These are phyloP conservation scores for Cancer borealis DNA, from an alignment of 2,888 invertebrate species.

Conservation along the genomic window DNA sequence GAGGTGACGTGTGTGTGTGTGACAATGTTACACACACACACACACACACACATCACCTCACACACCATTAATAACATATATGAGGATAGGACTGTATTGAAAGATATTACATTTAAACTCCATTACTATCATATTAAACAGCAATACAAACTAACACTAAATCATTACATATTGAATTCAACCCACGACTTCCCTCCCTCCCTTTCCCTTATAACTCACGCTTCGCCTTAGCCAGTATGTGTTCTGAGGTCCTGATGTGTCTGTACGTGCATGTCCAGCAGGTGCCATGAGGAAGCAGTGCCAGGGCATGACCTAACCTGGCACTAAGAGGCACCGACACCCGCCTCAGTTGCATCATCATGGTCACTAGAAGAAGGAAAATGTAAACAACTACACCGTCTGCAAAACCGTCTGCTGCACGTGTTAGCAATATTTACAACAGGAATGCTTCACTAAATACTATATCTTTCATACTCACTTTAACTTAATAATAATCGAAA, in stretches of 20 bases:
- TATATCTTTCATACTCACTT: no score
- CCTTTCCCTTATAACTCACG: neutral
- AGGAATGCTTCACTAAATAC: no score
- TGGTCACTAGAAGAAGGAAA: no score
- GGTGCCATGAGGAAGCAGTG: neutral
- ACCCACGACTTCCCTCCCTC: neutral
- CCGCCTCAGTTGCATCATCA: neutral
- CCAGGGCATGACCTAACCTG: neutral
- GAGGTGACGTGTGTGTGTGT: no score
- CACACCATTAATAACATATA: neutral
- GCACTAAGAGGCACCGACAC: neutral
- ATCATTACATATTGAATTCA: neutral
- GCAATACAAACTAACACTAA: neutral
- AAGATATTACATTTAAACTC: no score
- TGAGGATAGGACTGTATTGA: neutral
- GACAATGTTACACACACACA: no score
- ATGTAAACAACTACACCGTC: no score
- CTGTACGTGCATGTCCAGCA: neutral
- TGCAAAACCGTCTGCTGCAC: no score
- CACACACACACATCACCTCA: no score
- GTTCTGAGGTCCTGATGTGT: neutral
- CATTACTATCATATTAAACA: neutral
- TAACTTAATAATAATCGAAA: no score
- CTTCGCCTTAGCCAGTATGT: neutral
- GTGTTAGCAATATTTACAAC: no score